Evolutionary conservation across 2,888 invertebrate genomes (phyloP).

Genomic region (Stramonita haemastoma): DNA sequence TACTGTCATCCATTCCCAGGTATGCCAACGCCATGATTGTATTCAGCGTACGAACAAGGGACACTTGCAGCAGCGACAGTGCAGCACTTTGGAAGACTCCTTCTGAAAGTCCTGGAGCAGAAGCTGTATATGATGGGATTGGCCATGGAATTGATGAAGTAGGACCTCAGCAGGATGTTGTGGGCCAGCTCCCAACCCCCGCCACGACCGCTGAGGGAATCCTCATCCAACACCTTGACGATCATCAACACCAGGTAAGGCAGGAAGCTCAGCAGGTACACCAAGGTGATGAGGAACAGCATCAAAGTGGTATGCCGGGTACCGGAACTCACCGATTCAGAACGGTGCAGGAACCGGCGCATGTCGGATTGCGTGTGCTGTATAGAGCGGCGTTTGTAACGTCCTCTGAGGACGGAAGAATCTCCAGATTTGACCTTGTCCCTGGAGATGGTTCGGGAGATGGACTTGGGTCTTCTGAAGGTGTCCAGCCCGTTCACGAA

Average conservation of each 20-base stretch:
- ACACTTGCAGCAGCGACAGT: slow-evolving; percentile 35
- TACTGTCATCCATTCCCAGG: neutral
- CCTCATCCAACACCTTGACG: slow-evolving; percentile 53
- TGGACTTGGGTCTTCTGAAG: neutral
- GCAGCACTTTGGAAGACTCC: slow-evolving; percentile 48
- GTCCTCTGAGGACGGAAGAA: slow-evolving; percentile 10
- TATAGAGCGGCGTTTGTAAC: slow-evolving; percentile 38
- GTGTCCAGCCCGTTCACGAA: neutral
- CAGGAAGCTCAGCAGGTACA: slow-evolving; percentile 63
- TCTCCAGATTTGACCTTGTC: slow-evolving; percentile 28
- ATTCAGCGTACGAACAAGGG: neutral
- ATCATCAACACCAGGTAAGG: slow-evolving; percentile 63
- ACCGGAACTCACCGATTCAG: slow-evolving; percentile 43
- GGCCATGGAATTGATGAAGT: slow-evolving; percentile 64
- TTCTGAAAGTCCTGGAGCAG: slow-evolving; percentile 59
- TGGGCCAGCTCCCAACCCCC: slow-evolving; percentile 52
- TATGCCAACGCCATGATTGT: neutral
- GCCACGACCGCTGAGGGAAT: slow-evolving; percentile 54
- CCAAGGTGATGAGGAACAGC: slow-evolving; percentile 62
- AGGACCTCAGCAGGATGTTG: slow-evolving; percentile 63
- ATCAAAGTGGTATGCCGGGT: slow-evolving; percentile 61
- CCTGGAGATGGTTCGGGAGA: neutral
- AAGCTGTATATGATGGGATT: slow-evolving; percentile 67
- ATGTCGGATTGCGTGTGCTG: slow-evolving; percentile 34
- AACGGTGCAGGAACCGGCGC: slow-evolving; percentile 39